These are phyloP conservation scores for Sciurus carolinensis DNA, from an alignment of 2,797 vertebrate species.

Conservation along the genomic window DNA sequence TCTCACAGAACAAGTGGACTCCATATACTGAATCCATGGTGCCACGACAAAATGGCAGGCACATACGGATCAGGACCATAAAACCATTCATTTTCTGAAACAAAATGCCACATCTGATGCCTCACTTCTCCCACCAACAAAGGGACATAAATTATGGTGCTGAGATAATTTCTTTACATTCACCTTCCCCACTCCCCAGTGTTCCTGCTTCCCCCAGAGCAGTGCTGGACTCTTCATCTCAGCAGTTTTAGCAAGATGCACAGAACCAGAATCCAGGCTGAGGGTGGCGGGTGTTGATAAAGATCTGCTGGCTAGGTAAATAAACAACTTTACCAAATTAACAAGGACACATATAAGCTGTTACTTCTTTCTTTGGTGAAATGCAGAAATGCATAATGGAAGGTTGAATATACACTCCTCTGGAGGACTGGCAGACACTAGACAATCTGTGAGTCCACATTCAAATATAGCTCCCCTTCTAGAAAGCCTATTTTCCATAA, in stretches of 20 bases:
- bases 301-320: background rate
- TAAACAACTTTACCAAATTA: background rate
- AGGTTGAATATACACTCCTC: background rate
- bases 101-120: background rate
- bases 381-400: background rate
- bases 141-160: background rate
- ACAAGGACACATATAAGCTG: background rate
- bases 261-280: background rate
- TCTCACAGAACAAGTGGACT: background rate
- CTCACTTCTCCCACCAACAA: background rate
- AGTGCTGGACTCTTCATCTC: background rate
- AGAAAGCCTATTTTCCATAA: background rate
- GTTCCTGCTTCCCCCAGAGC: background rate
- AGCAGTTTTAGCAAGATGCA: background rate
- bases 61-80: background rate
- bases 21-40: background rate
- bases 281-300: background rate
- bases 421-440: background rate
- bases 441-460: background rate
- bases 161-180: background rate
- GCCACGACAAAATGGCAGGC: background rate
- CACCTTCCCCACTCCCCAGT: background rate
- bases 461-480: background rate
- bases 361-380: background rate
- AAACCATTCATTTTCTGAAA: background rate